Percentiles rank a stretch among this genome's conserved stretches.
phyloP scores from a whole-genome alignment of 2,113 vertebrate genomes.

The Sarotherodon lohbergeri region DNA sequence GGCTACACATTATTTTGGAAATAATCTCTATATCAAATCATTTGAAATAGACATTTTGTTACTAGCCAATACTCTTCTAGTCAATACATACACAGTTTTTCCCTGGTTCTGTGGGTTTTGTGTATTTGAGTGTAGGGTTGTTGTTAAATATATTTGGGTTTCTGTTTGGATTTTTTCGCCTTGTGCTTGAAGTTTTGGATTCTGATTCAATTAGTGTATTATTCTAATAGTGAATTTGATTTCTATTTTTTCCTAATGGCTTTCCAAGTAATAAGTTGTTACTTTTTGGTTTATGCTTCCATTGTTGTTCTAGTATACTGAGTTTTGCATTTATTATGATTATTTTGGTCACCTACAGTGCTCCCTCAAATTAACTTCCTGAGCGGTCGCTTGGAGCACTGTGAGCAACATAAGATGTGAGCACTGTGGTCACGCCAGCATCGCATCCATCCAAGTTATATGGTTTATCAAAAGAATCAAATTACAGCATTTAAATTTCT shows the following conservation, averaged over 20 bases:
- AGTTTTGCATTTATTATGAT: neutral
- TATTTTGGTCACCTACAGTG: neutral
- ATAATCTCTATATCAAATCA: neutral
- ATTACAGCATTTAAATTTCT: neutral
- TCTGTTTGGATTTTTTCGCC: neutral
- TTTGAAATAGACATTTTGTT: neutral
- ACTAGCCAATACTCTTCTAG: neutral
- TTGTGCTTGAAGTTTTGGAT: neutral
- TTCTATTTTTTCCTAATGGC: neutral
- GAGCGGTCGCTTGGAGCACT: neutral
- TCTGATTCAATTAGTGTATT: neutral
- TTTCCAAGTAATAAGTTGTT: neutral
- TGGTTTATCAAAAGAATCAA: neutral
- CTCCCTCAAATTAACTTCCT: neutral
- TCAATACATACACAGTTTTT: neutral
- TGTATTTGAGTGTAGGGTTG: neutral
- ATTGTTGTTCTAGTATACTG: neutral
- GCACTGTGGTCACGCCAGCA: neutral
- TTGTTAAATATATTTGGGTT: neutral
- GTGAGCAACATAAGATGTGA: neutral
- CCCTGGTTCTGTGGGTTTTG: neutral
- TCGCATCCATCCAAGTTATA: neutral
- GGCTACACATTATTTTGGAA: neutral
- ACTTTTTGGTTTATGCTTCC: neutral
- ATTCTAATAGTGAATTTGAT: neutral